Evolutionary conservation across 2,888 invertebrate genomes (phyloP), one percentile per base, ranked within the genome.

Genomic region (Ornithoptera priamus): DNA sequence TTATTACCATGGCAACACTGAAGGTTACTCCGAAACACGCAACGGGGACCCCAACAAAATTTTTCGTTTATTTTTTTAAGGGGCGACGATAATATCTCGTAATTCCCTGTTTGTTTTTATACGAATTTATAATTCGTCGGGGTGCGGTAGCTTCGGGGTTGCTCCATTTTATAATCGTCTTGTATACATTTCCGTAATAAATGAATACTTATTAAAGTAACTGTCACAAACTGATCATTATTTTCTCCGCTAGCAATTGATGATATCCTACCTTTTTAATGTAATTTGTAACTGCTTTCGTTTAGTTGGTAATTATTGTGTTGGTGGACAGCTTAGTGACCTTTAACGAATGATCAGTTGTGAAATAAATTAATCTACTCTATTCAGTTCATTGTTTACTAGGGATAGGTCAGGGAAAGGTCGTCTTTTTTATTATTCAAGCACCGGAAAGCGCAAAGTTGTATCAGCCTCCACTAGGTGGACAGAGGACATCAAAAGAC

Each of bases 41-140:
- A 62, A 66, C 58, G 62, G 30, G 46, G 69, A 62, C 53, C 62
- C 67, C 58, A 67, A 67, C 65, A 50, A 71, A 61, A 67, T 62
- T 53, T 68, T 60, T 66, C 65, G 59, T 73, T 71, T 70, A 66
- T 72, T 68, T 69, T 69, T 71, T 46, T 59, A 46, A 70, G 61
- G 65, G 64, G 58, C 68, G 57, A 58, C 60, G 73, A 73, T 72
- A 64, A 68, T 70, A 73, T 73, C 72, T 68, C 39, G 68, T 71
- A 65, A 68, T 66, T 64, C 69, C 68, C 70, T 72, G 67, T 72
- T 70, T 73, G 71, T 72, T 71, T 71, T 67, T 67, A 46, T 56
- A 46, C 67, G n/a, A 72, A 72, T 72, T 73, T 70, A 72, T 74
- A 65, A 71, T 71, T 71, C 63, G 70, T 69, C 62, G 36, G 70